Conservation (phyloP, 2,113 vertebrate species). For the Blennius ocellaris region DNA sequence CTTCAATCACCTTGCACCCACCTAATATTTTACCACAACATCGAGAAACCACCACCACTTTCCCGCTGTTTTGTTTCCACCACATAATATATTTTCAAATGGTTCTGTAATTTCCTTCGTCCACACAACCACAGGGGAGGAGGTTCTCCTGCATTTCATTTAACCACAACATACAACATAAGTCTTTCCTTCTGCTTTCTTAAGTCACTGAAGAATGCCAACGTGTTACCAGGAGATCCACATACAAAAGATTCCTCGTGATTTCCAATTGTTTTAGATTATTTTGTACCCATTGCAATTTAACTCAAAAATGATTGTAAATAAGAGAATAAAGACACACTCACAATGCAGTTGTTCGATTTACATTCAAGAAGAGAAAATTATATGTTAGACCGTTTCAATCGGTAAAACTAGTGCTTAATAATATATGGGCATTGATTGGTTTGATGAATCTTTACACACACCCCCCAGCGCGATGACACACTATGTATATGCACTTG, state of each 20-base stretch:
- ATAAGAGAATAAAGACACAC: background rate
- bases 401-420: background rate
- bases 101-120: too few species aligned
- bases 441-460: conserved; percentile 2
- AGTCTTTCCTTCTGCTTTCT: background rate
- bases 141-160: background rate
- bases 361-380: background rate
- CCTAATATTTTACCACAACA: conserved; percentile 45
- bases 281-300: background rate
- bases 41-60: conserved; percentile 14
- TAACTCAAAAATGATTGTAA: background rate
- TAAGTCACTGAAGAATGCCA: background rate
- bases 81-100: too few species aligned
- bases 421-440: background rate
- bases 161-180: background rate
- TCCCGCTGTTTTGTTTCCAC: too few species aligned
- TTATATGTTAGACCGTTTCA: background rate
- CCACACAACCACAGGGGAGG: background rate
- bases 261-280: background rate
- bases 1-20: background rate
- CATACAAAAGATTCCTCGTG: background rate
- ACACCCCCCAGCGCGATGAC: background rate
- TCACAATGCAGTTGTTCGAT: background rate
- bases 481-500: background rate
- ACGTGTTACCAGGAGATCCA: background rate